phyloP scores from a whole-genome alignment of 2,888 invertebrate genomes.

The Leucania comma region DNA sequence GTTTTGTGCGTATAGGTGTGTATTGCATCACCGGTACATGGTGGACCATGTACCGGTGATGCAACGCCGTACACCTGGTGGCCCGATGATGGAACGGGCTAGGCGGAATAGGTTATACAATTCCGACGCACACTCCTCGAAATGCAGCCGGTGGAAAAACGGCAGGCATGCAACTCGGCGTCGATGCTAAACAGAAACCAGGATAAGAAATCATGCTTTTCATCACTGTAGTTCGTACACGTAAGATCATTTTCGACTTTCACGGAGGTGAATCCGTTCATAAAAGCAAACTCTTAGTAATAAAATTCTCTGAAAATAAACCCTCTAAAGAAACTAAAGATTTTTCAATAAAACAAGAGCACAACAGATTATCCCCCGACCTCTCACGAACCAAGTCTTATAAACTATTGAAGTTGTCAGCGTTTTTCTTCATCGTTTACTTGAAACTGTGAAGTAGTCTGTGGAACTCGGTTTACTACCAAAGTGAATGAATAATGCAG shows the following conservation, averaged over 20 bases:
- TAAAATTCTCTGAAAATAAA: background rate
- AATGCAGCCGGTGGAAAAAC: no score
- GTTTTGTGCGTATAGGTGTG: no score
- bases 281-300: background rate
- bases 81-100: no score
- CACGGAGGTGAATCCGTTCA: background rate
- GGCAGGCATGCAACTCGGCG: no score
- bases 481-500: constrained; percentile 59
- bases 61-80: no score
- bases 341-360: constrained; percentile 45
- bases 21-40: no score
- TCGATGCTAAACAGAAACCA: no score
- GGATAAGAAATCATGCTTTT: no score
- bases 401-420: constrained; percentile 60
- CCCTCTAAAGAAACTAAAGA: constrained; percentile 5
- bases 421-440: constrained; percentile 57
- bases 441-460: constrained; percentile 46
- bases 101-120: no score
- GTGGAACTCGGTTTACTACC: constrained; percentile 44
- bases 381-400: constrained; percentile 47
- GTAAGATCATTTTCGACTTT: background rate
- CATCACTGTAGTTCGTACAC: no score
- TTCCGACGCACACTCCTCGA: no score
- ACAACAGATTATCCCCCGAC: constrained; percentile 49
- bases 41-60: no score